These are phyloP conservation scores for Saimiri boliviensis DNA, from an alignment of 2,113 vertebrate species.

Conservation along the genomic window DNA sequence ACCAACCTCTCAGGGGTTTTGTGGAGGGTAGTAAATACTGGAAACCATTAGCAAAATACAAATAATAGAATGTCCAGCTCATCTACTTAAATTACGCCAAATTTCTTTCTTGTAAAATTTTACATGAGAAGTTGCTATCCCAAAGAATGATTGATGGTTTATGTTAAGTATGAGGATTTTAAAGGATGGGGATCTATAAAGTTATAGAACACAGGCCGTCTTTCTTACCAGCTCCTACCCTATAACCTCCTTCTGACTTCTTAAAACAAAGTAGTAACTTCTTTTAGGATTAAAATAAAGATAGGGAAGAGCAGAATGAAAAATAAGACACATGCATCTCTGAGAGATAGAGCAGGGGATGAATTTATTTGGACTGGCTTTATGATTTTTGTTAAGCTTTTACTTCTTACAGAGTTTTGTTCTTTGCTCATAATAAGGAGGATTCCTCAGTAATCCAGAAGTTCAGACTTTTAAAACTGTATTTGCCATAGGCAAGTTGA, in stretches of 20 bases:
- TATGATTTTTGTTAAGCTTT: background rate
- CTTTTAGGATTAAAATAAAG: background rate
- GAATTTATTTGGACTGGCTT: background rate
- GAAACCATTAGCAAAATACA: background rate
- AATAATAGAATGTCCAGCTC: background rate
- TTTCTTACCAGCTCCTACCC: background rate
- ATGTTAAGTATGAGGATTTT: background rate
- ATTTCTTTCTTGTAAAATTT: conserved; percentile 4
- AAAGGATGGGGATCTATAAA: background rate
- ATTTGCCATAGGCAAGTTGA: background rate
- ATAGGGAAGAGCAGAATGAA: background rate
- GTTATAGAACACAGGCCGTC: background rate
- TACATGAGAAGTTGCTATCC: background rate
- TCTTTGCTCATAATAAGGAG: background rate
- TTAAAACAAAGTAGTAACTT: background rate
- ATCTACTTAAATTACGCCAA: background rate
- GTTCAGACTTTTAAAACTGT: background rate
- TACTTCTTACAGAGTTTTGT: background rate
- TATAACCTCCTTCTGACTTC: background rate
- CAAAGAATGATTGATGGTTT: background rate
- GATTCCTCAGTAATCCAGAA: background rate
- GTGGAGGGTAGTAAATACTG: background rate
- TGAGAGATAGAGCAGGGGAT: background rate
- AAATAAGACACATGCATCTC: background rate
- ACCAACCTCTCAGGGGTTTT: background rate